phyloP scores from a whole-genome alignment of 1,140 invertebrate genomes.

The Ruditapes philippinarum region DNA sequence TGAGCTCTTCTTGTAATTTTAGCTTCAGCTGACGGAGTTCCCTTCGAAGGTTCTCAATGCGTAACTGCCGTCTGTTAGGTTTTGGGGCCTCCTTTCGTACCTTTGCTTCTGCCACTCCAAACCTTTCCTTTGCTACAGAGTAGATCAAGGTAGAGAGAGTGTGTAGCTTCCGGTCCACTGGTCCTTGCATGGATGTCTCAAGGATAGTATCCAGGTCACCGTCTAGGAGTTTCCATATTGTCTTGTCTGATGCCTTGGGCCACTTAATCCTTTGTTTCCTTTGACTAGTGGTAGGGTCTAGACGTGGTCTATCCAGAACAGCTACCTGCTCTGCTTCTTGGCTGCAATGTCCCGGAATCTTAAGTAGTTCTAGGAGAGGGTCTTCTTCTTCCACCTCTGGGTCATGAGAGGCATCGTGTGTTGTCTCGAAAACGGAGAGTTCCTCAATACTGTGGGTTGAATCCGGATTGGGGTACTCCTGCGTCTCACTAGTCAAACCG shows the following conservation, averaged over 20 bases:
- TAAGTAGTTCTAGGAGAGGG: not conserved
- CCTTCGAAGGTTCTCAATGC: conserved; percentile 3
- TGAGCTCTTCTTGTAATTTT: not conserved
- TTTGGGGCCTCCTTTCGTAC: conserved; percentile 24
- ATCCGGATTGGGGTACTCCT: conserved; percentile 45
- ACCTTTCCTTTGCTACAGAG: conserved; percentile 36
- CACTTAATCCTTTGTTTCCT: conserved; percentile 19
- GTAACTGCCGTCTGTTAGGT: conserved; percentile 12
- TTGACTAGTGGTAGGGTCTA: not conserved
- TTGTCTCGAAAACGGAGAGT: conserved; percentile 8
- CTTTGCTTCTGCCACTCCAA: conserved; percentile 16
- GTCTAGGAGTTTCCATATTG: not conserved
- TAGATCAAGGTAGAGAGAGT: conserved; percentile 24
- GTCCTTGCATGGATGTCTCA: not conserved
- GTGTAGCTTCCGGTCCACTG: conserved; percentile 2
- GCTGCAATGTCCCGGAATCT: not conserved
- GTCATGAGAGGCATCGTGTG: not conserved
- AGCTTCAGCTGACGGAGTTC: conserved; percentile 25
- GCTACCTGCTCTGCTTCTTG: not conserved
- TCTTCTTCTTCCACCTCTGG: not conserved
- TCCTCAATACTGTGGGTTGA: not conserved
- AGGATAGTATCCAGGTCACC: not conserved
- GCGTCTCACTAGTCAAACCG: conserved; percentile 37
- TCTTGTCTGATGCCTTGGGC: conserved; percentile 21
- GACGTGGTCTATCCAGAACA: not conserved